Base-by-base conservation (phyloP, 2,888 invertebrate genomes). In the Apamea monoglypha region DNA sequence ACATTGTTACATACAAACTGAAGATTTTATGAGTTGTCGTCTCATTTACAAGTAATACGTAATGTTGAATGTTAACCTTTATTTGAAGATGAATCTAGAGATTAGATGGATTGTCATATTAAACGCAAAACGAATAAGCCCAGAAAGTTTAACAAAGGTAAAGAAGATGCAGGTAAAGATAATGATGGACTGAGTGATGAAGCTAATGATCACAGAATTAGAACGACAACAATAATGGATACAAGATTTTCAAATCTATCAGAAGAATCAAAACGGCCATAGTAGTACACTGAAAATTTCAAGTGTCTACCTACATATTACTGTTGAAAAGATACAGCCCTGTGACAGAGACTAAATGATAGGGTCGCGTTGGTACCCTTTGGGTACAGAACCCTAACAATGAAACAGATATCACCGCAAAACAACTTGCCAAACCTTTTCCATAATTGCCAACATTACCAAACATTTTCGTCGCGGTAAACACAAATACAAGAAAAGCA, bases 401-500 rank as follows among this genome's bases (percentile, higher is more conserved):
- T 56, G 0, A 12, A 25, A n/a, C 25, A 25, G 10, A 25, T 25
- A 56, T 25, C 25, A 59, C 16, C 10, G 18, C 50, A 59, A 74
- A 79, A 64, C n/a, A 40, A 59, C 16, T 53, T 36, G 1, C 16
- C 25, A 59, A 74, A 74, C 56, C 7, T n/a, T 36, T 63, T 50
- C 53, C 50, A 71, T 44, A 78, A 77, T 71, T 74, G n/a, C 40
- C 32, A 84, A 64, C 72, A 75, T 67, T 56, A 75, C 70, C 53
- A 50, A 64, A 77, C 32, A 74, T 50, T 66, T 68, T 67, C 56
- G 50, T 74, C 29, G 56, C 36, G 53, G 59, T 78, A 74, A 74
- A 89, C 76, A 84, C 10, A 80, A 67, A 74, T 82, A 80, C 83
- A 71, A 77, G 83, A 85, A 80, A 85, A 87, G 68, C 78, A 73